These are phyloP conservation scores for Pyrrhia umbra DNA, from an alignment of 2,888 invertebrate genomes.

Conservation along the genomic window DNA sequence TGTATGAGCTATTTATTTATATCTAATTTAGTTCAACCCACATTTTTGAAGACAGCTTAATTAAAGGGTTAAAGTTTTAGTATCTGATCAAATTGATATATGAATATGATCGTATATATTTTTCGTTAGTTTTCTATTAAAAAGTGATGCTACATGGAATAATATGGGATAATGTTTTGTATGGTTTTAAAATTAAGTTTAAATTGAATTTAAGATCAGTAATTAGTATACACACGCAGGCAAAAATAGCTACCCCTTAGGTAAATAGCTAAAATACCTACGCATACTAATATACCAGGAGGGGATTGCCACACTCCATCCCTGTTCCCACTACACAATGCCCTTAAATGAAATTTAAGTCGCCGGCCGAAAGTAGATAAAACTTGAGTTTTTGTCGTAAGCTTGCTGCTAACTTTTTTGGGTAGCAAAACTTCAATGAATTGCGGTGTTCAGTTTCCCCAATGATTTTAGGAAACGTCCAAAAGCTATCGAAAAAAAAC, in stretches of 20 bases:
- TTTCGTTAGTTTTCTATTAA: slow-evolving; percentile 21
- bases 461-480: slow-evolving; percentile 53
- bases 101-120: slow-evolving; percentile 33
- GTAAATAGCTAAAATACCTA: slow-evolving; percentile 37
- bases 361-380: slow-evolving; percentile 65
- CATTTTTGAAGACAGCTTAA: slow-evolving; percentile 9
- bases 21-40: slow-evolving; percentile 15
- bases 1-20: slow-evolving; percentile 23
- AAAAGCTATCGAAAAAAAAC: slow-evolving; percentile 40
- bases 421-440: slow-evolving; percentile 55
- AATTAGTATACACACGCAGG: no score
- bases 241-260: no score
- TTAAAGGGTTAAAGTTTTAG: slow-evolving; percentile 43
- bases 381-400: slow-evolving; percentile 64
- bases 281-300: slow-evolving; percentile 23
- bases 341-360: slow-evolving; percentile 71
- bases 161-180: background rate
- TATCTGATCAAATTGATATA: slow-evolving; percentile 25
- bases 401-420: slow-evolving; percentile 57
- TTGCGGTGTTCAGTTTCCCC: slow-evolving; percentile 57
- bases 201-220: no score
- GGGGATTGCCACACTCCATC: slow-evolving; percentile 38
- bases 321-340: slow-evolving; percentile 55
- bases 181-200: no score
- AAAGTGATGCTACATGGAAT: background rate